Evolutionary conservation across 2,888 invertebrate species (phyloP), one percentile per base, ranked within the genome.

Genomic region (Watsonalla binaria): DNA sequence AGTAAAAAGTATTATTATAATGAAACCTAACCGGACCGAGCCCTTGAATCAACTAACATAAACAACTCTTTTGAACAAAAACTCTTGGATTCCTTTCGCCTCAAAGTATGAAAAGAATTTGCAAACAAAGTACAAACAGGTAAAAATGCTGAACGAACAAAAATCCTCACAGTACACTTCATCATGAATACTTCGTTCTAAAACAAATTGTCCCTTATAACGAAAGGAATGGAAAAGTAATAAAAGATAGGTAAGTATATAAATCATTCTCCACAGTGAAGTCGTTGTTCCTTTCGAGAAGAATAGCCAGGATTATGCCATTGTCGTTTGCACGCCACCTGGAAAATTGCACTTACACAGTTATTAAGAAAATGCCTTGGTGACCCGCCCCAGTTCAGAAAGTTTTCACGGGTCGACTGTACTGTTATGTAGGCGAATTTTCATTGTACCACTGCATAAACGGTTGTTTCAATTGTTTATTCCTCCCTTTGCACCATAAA

Each of bases 281-380:
- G 14, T 14, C 49, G 49, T 49, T 49, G 49, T 49, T 39, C 49
- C 37, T 49, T 49, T 49, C 35, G 49, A 15, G 39, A 49, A 49
- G 37, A 49, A 49, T 49, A 50, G 54, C 14, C 51, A 52, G 59
- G 55, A 63, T 60, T 61, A 60, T 55, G 53, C 56, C 35, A 59
- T 64, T 60, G 59, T 60, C 51, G 56, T 52, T 54, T 54, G 53
- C 48, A 55, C 52, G 48, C 57, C 58, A 62, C 60, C 60, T 61
- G 62, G 57, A 62, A 60, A 60, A 64, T 62, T 59, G 52, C 56
- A 61, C 62, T 61, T 60, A 54, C 48, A 46, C 45, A 37, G 52
- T 51, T 59, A 58, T 60, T 63, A 57, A 56, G 55, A 52, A 55
- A 60, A 56, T 53, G 50, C 14, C 49, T 46, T 24, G 37, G 39